phyloP scores from a whole-genome alignment of 1,140 invertebrate genomes.

The Battus philenor region DNA sequence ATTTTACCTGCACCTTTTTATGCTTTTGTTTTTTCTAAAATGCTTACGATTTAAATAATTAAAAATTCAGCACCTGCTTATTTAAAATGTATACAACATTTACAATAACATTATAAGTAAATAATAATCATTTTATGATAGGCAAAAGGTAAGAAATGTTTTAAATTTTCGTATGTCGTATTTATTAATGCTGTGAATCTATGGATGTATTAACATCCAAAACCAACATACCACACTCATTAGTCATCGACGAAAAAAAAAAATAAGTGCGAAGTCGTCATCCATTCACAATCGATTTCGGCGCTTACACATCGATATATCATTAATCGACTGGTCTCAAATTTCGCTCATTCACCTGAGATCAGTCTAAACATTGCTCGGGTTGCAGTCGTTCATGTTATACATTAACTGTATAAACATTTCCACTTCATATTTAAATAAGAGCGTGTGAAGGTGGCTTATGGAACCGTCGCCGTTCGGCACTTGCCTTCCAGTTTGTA shows the following conservation, averaged over 20 bases:
- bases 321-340: constrained; percentile 17
- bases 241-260: constrained; percentile 3
- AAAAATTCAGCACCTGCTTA: no score
- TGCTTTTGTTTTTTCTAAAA: no score
- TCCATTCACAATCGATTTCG: constrained; percentile 22
- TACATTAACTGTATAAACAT: constrained; percentile 29
- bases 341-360: constrained; percentile 33
- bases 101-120: no score
- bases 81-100: no score
- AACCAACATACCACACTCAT: not conserved
- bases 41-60: no score
- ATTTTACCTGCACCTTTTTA: no score
- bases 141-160: no score
- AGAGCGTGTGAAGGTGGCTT: constrained; percentile 22
- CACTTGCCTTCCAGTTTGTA: constrained; percentile 1
- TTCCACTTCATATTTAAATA: constrained; percentile 32
- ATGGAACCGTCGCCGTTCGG: constrained; percentile 11
- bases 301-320: constrained; percentile 18
- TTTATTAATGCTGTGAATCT: no score
- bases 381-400: constrained; percentile 20
- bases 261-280: not conserved
- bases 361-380: constrained; percentile 37
- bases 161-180: no score
- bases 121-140: no score
- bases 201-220: no score